Percentiles rank a stretch among this genome's conserved stretches.
These are phyloP conservation scores for Conopomorpha cramerella DNA, from an alignment of 1,140 invertebrate species.

Conservation along the genomic window DNA sequence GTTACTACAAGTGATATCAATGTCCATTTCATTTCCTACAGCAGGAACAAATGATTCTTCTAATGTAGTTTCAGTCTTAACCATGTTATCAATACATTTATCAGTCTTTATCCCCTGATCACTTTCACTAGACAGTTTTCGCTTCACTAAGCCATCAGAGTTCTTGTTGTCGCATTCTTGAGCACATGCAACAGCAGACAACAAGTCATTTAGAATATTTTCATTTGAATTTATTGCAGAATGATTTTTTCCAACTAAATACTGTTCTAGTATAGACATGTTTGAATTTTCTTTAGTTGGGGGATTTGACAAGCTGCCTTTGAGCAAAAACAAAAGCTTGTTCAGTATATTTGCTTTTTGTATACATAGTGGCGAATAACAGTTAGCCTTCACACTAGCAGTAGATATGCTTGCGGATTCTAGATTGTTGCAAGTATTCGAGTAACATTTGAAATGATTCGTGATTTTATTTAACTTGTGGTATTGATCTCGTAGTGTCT, in stretches of 20 bases:
- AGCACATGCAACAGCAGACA: slow-evolving; percentile 62
- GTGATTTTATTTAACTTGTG: slow-evolving; percentile 65
- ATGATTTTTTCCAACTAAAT: slow-evolving; percentile 45
- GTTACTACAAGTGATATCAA: slow-evolving; percentile 45
- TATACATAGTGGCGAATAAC: slow-evolving; percentile 79
- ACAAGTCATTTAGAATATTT: slow-evolving; percentile 64
- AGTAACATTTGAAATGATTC: slow-evolving; percentile 73
- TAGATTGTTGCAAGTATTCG: slow-evolving; percentile 68
- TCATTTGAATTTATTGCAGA: slow-evolving; percentile 42
- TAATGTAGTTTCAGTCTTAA: slow-evolving; percentile 47
- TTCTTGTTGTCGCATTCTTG: slow-evolving; percentile 58
- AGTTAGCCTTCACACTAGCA: slow-evolving; percentile 61
- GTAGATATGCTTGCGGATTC: slow-evolving; percentile 27
- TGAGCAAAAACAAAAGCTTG: too few relatives aligned
- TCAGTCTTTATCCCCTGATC: slow-evolving; percentile 49
- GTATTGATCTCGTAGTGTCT: slow-evolving; percentile 68
- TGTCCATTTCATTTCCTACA: slow-evolving; percentile 59
- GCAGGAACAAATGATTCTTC: slow-evolving; percentile 54
- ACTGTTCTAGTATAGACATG: slow-evolving; percentile 54
- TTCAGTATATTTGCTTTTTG: slow-evolving; percentile 58
- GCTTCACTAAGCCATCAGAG: slow-evolving; percentile 44
- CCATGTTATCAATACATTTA: slow-evolving; percentile 15
- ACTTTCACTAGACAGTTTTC: slow-evolving; percentile 40
- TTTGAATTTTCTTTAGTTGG: slow-evolving; percentile 50
- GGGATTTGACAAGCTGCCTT: too few relatives aligned